Base-by-base conservation (phyloP, 2,113 vertebrate species). In the Anarrhichthys ocellatus region DNA sequence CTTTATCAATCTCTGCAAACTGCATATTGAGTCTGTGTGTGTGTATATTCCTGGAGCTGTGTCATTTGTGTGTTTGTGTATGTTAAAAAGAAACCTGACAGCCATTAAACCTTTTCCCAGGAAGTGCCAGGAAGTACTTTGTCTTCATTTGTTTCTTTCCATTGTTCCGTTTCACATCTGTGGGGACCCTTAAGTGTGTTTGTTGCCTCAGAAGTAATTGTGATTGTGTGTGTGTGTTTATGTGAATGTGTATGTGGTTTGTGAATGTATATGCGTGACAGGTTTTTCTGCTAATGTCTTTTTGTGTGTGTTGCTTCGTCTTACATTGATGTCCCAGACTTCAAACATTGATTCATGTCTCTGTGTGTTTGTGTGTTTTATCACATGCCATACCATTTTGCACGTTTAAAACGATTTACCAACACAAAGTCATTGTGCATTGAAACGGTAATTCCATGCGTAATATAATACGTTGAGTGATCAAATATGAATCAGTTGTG, bases 151-250 rank as follows among this genome's bases (percentile, higher is more conserved):
- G 75, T 44, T 65, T 71, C 20, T 82, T 82, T 71, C 65, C 65
- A 74, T 82, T 81, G 73, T 86, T 89, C 65, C 0, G 5, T 74
- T 81, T 78, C 71, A 62, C 32, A 80, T 83, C 80, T 80, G 56
- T 59, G 6, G 67, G 59, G 73, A 82, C 40, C 46, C 42, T 74
- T 81, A 84, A 83, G 79, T 81, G 81, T 87, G 76, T 82, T 87
- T 86, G 67, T 85, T 74, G 83, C 83, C 81, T 82, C 67, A 63
- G 85, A 87, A 85, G 54, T 58, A 29, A 50, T 62, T 71, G 42
- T n/a, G 38, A 40, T 11, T 82, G 27, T 18, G 9, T 64, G 42
- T 32, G 24, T 82, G n/a, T 14, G 9, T 64, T 27, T 32, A 15
- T 6, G 9, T 29, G 15, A 10, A 9, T 48, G 15, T 68, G 44